phyloP scores from a whole-genome alignment of 2,888 invertebrate genomes.

The Phyto melanocephala region DNA sequence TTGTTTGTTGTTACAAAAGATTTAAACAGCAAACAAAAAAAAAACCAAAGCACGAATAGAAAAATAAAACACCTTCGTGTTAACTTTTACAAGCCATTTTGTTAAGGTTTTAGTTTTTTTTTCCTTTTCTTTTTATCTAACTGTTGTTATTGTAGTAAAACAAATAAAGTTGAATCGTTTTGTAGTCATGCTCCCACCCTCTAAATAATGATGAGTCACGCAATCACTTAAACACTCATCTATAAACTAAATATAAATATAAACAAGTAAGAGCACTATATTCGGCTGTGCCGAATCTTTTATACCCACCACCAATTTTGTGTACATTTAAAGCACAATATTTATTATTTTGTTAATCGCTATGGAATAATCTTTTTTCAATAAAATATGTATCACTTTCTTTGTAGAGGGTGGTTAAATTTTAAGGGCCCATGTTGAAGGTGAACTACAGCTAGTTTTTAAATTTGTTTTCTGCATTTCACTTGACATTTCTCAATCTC shows the following conservation, averaged over 20 bases:
- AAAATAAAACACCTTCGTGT: conserved; percentile 51
- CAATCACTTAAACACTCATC: conserved; percentile 64
- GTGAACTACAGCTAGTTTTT: too few species aligned
- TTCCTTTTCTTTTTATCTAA: conserved; percentile 21
- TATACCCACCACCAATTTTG: too few species aligned
- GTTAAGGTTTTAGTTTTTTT: conserved; percentile 26
- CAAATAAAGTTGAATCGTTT: conserved; percentile 55
- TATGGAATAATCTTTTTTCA: too few species aligned
- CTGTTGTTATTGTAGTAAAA: conserved; percentile 27
- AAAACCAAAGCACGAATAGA: conserved; percentile 25
- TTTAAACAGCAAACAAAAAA: conserved; percentile 20
- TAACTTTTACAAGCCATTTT: conserved; percentile 51
- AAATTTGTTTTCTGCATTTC: too few species aligned
- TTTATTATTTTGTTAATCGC: too few species aligned
- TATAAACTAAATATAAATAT: conserved; percentile 10
- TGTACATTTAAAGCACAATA: too few species aligned
- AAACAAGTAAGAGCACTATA: neutral
- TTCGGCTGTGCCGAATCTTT: too few species aligned
- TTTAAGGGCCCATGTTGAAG: too few species aligned
- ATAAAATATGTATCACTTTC: too few species aligned
- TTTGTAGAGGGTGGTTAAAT: too few species aligned
- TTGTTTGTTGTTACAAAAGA: conserved; percentile 46
- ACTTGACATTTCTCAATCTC: too few species aligned
- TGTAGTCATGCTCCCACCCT: conserved; percentile 46
- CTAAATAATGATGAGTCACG: conserved; percentile 63